Conservation (phyloP, 2,888 invertebrate species). For the Tuberolachnus salignus region DNA sequence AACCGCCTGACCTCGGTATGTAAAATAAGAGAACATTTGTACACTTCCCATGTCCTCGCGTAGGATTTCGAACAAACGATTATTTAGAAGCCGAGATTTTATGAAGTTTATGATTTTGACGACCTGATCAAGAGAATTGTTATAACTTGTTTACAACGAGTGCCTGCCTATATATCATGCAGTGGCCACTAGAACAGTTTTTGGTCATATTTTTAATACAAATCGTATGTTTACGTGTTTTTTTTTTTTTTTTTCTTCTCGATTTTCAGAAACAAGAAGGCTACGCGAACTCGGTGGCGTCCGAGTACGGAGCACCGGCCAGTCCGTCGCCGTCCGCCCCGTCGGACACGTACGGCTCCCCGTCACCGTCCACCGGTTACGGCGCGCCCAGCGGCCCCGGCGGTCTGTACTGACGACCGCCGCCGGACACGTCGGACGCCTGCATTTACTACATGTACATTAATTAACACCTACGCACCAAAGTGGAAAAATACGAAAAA, state of each 20-base stretch:
- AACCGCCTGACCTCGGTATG: too few relatives aligned
- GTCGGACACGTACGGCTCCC: conserved; percentile 70
- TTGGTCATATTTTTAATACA: too few relatives aligned
- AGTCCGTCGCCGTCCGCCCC: conserved; percentile 62
- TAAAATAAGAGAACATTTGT: too few relatives aligned
- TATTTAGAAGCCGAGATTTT: too few relatives aligned
- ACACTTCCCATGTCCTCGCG: too few relatives aligned
- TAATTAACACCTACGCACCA: background rate
- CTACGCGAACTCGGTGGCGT: conserved; percentile 66
- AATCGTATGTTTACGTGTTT: background rate
- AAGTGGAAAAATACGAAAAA: background rate
- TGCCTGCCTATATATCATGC: too few relatives aligned
- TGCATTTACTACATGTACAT: too few relatives aligned
- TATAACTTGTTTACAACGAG: too few relatives aligned
- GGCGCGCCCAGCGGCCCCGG: conserved; percentile 58
- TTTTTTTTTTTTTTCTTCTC: conserved; percentile 43
- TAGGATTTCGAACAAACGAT: too few relatives aligned
- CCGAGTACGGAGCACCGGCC: conserved; percentile 66
- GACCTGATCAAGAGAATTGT: too few relatives aligned
- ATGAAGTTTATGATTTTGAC: too few relatives aligned
- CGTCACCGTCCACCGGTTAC: conserved; percentile 62
- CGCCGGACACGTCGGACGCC: background rate
- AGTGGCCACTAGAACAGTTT: too few relatives aligned
- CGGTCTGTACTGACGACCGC: background rate
- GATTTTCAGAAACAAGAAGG: conserved; percentile 67